Conservation (phyloP, 2,113 vertebrate species). For the Fukomys damarensis region DNA sequence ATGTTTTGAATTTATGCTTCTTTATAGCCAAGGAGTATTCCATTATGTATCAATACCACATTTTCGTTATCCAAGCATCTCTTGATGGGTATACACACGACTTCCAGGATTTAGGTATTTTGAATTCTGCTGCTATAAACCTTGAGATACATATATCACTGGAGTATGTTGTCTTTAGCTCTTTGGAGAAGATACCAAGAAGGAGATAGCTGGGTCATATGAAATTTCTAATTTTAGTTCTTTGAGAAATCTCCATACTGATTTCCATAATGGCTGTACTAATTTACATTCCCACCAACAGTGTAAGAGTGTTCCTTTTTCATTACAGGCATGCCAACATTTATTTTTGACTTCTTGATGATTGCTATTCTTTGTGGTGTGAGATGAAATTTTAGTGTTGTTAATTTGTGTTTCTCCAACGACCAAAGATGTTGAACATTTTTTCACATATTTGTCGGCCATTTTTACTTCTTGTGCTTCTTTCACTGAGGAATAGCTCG, state of each 20-base stretch:
- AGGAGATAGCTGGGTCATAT: neutral
- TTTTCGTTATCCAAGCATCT: neutral
- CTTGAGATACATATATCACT: neutral
- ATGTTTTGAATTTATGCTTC: neutral
- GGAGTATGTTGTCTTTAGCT: neutral
- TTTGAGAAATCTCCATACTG: neutral
- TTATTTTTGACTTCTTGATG: neutral
- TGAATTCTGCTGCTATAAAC: neutral
- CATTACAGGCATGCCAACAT: neutral
- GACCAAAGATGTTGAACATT: neutral
- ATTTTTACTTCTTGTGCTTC: neutral
- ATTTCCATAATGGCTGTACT: neutral
- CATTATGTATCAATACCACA: neutral
- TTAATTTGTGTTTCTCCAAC: neutral
- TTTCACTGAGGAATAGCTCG: neutral
- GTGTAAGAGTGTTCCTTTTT: neutral
- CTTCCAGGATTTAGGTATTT: neutral
- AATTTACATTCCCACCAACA: neutral
- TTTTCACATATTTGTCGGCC: neutral
- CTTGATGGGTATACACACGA: neutral
- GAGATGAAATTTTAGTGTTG: neutral
- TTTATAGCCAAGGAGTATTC: neutral
- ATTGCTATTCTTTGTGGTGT: neutral
- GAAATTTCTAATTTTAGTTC: neutral
- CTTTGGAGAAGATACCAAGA: neutral